Percentiles rank a stretch among this genome's conserved stretches.
These are phyloP conservation scores for Catocala nupta DNA, from an alignment of 2,888 invertebrate genomes.

Conservation along the genomic window DNA sequence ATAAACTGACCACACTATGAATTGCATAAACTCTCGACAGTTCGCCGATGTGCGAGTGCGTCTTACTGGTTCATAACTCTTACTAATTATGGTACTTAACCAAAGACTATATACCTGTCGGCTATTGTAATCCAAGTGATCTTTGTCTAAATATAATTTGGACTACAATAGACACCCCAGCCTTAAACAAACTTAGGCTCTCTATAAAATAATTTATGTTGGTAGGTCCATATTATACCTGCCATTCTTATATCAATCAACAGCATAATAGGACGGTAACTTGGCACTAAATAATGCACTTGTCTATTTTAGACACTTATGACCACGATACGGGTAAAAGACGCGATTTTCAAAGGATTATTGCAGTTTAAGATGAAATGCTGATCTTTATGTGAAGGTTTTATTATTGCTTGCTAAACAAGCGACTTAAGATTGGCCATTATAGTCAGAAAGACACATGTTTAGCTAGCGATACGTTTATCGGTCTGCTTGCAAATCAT, in stretches of 20 bases:
- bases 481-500: conserved; percentile 18
- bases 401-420: not conserved
- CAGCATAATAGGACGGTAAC: conserved; percentile 27
- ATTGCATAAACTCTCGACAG: too few relatives aligned
- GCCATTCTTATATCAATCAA: conserved; percentile 35
- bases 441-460: not conserved
- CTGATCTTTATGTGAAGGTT: conserved; percentile 3
- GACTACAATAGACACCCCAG: conserved; percentile 11
- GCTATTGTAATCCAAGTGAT: conserved; percentile 5
- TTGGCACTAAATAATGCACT: conserved; percentile 34
- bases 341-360: conserved; percentile 29
- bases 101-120: not conserved
- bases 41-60: too few relatives aligned
- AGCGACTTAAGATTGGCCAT: not conserved
- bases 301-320: conserved; percentile 28
- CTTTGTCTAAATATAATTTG: not conserved
- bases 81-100: not conserved
- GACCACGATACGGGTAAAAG: conserved; percentile 22
- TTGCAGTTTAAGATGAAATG: conserved; percentile 14
- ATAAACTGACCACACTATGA: too few relatives aligned
- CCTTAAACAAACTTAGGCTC: conserved; percentile 16
- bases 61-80: not conserved
- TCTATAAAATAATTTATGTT: conserved; percentile 38
- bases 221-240: conserved; percentile 15
- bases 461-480: not conserved